Conservation (phyloP, 2,888 invertebrate genomes). For the Camptogramma bilineatum region DNA sequence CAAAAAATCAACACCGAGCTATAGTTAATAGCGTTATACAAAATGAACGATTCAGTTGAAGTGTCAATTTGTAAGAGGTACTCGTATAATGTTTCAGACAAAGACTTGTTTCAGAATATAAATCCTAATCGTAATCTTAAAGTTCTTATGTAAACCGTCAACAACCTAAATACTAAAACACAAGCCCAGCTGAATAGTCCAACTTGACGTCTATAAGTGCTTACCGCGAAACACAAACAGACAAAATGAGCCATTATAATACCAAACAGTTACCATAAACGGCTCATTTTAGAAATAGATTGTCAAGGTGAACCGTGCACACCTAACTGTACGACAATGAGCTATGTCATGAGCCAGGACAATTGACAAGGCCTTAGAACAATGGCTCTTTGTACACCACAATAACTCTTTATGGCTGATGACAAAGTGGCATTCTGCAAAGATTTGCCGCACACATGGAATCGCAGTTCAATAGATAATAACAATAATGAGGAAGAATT, state of each 20-base stretch:
- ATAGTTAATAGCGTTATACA: too few relatives aligned
- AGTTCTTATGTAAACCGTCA: background rate
- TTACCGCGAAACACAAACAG: background rate
- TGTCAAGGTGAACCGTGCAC: constrained; percentile 58
- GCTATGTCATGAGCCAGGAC: constrained; percentile 62
- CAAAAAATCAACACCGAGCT: too few relatives aligned
- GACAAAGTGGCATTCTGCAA: constrained; percentile 75
- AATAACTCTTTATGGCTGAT: constrained; percentile 73
- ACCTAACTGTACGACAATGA: constrained; percentile 50
- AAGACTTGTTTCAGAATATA: too few relatives aligned
- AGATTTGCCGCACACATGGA: constrained; percentile 72
- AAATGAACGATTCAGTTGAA: too few relatives aligned
- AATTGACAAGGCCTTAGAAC: constrained; percentile 73
- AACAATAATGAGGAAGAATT: constrained; percentile 30
- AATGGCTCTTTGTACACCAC: constrained; percentile 71
- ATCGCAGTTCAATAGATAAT: constrained; percentile 36
- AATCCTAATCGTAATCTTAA: too few relatives aligned
- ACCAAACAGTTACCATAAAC: constrained; percentile 17
- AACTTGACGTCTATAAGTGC: background rate
- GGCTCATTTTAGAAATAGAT: constrained; percentile 45
- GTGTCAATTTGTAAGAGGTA: too few relatives aligned
- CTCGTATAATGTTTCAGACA: too few relatives aligned
- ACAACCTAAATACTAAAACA: background rate
- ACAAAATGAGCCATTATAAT: constrained; percentile 11
- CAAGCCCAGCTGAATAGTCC: background rate